Conservation (phyloP, 2,888 invertebrate species). For the Mesorhabditis sp. region DNA sequence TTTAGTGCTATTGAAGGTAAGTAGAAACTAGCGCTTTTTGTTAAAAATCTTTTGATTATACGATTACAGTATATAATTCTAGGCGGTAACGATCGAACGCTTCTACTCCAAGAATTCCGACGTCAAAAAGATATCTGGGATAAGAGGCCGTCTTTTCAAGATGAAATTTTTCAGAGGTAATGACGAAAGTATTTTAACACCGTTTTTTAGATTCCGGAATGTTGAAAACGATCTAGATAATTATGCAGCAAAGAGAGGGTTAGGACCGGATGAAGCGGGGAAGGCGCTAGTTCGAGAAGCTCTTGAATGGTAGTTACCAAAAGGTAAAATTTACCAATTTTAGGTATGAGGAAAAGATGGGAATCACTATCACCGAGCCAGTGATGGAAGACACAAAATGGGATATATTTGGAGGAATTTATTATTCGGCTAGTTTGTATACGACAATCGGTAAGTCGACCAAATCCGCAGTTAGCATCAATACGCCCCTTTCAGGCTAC, state of each 20-base stretch:
- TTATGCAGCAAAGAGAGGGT: conserved; percentile 16
- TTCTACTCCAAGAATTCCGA: conserved; percentile 30
- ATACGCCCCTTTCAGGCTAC: conserved; percentile 28
- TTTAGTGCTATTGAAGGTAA: conserved; percentile 47
- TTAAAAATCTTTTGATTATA: conserved; percentile 2
- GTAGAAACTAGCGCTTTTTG: neutral
- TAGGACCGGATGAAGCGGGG: conserved; percentile 18
- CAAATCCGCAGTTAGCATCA: neutral
- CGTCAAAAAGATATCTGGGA: conserved; percentile 34
- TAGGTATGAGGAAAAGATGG: conserved; percentile 40
- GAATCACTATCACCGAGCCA: conserved; percentile 26
- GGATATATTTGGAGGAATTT: conserved; percentile 46
- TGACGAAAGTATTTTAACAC: neutral
- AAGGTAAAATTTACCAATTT: neutral
- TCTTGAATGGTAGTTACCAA: conserved; percentile 20
- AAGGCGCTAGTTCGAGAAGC: conserved; percentile 28
- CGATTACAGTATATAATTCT: too few species aligned
- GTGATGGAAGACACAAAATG: conserved; percentile 35
- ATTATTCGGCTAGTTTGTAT: conserved; percentile 44
- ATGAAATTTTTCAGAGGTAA: conserved; percentile 35
- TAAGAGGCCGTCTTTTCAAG: conserved; percentile 34
- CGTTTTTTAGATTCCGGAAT: conserved; percentile 25
- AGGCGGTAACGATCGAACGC: conserved; percentile 38
- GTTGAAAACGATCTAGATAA: conserved; percentile 23
- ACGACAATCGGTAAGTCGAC: conserved; percentile 41